These are phyloP conservation scores for Calyptommatus sinebrachiatus DNA, from an alignment of 2,113 vertebrate species.

Conservation along the genomic window DNA sequence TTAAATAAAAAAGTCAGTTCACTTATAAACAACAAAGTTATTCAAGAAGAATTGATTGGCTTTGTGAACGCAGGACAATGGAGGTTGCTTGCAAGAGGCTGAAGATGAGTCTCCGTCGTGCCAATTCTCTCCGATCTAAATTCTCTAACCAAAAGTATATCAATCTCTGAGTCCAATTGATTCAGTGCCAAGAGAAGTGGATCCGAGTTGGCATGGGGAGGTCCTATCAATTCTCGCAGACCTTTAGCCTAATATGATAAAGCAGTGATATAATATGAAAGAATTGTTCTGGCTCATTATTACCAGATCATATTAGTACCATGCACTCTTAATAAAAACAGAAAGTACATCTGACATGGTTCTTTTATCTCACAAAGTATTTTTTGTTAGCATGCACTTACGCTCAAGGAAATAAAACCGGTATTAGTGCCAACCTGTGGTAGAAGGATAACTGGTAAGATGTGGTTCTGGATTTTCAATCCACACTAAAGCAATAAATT, in stretches of 20 bases:
- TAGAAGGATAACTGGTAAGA: constrained; percentile 52
- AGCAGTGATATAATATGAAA: constrained; percentile 84
- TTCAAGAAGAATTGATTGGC: constrained; percentile 69
- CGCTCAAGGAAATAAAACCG: constrained; percentile 52
- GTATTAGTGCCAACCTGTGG: constrained; percentile 52
- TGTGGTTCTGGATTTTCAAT: constrained; percentile 46
- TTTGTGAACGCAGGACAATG: constrained; percentile 76
- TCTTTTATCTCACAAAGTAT: constrained; percentile 63
- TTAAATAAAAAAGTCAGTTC: constrained; percentile 66
- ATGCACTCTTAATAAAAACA: constrained; percentile 74
- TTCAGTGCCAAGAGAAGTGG: constrained; percentile 83
- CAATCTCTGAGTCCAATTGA: constrained; percentile 80
- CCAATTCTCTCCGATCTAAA: constrained; percentile 74
- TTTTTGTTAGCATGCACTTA: constrained; percentile 73
- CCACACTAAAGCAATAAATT: constrained; percentile 16
- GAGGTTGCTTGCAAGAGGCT: constrained; percentile 79
- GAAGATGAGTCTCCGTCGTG: constrained; percentile 78
- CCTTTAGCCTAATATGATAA: constrained; percentile 84
- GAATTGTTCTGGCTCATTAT: constrained; percentile 73
- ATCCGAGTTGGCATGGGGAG: constrained; percentile 83
- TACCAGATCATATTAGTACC: constrained; percentile 77
- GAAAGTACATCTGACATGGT: constrained; percentile 70
- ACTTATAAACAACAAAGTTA: constrained; percentile 75
- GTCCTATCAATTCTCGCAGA: constrained; percentile 83
- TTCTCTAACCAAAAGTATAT: constrained; percentile 81